These are phyloP conservation scores for Lycophotia porphyrea DNA, from an alignment of 2,888 invertebrate species.

Conservation along the genomic window DNA sequence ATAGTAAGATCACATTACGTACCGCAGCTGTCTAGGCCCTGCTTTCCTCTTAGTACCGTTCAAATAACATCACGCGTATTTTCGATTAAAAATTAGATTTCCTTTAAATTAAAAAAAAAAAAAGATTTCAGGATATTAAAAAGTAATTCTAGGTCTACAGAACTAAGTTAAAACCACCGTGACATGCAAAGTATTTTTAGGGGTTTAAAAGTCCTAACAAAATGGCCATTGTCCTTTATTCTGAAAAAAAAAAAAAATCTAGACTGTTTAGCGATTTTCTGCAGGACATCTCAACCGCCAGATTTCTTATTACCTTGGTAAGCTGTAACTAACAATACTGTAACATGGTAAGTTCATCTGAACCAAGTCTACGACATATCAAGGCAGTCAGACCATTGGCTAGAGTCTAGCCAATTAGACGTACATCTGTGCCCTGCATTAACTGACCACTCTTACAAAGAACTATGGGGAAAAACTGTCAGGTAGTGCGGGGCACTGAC, in stretches of 20 bases:
- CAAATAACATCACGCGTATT: not conserved
- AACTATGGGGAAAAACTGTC: not conserved
- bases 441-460: not conserved
- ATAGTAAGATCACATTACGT: too few relatives aligned
- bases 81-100: not conserved
- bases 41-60: not conserved
- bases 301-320: not conserved
- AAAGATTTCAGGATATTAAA: not conserved
- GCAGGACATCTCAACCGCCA: not conserved
- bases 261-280: not conserved
- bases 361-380: slow-evolving; percentile 14
- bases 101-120: too few relatives aligned
- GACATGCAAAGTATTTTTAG: too few relatives aligned
- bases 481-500: not conserved
- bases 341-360: slow-evolving; percentile 13
- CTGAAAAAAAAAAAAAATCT: not conserved
- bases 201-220: too few relatives aligned
- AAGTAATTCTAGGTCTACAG: not conserved
- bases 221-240: too few relatives aligned
- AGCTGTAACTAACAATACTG: not conserved
- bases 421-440: not conserved
- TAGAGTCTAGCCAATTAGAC: slow-evolving; percentile 5
- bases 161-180: too few relatives aligned
- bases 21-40: too few relatives aligned
- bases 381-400: slow-evolving; percentile 11